Evolutionary conservation across 1,140 invertebrate species (phyloP).

Genomic region (Panagrolaimus sp.): DNA sequence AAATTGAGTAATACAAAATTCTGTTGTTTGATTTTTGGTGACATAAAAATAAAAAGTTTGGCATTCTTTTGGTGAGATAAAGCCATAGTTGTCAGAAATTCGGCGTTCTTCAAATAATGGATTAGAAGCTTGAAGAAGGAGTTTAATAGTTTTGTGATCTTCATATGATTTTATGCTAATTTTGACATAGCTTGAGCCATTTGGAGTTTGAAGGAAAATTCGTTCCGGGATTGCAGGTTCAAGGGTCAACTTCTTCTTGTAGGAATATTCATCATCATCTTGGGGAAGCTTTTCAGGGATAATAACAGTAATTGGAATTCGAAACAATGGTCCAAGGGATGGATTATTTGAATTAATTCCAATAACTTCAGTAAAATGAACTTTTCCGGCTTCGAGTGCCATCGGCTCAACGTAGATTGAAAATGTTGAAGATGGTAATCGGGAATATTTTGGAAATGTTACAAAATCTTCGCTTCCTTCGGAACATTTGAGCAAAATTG

Average conservation of each 20-base stretch:
- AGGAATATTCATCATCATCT: conserved; percentile 31
- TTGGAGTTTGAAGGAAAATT: conserved; percentile 78
- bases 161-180: background rate
- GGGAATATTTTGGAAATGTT: no score
- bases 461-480: no score
- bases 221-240: conserved; percentile 76
- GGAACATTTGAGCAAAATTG: no score
- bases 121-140: background rate
- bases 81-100: background rate
- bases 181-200: conserved; percentile 64
- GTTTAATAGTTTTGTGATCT: background rate
- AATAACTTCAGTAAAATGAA: conserved; percentile 37
- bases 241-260: conserved; percentile 67
- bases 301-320: conserved; percentile 83
- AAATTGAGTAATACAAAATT: conserved; percentile 38
- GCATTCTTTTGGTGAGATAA: conserved; percentile 27
- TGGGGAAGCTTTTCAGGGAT: conserved; percentile 64
- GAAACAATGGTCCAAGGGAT: conserved; percentile 81
- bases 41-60: conserved; percentile 8
- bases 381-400: conserved; percentile 72
- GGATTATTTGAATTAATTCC: conserved; percentile 70
- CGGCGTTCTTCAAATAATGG: background rate
- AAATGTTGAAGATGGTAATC: conserved; percentile 61
- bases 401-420: conserved; percentile 71
- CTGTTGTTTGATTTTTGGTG: conserved; percentile 17